A percentile compares a stretch with the other conserved stretches of the same genome.
These are phyloP conservation scores for Anthrax anthrax DNA, from an alignment of 2,888 invertebrate species.

Conservation along the genomic window DNA sequence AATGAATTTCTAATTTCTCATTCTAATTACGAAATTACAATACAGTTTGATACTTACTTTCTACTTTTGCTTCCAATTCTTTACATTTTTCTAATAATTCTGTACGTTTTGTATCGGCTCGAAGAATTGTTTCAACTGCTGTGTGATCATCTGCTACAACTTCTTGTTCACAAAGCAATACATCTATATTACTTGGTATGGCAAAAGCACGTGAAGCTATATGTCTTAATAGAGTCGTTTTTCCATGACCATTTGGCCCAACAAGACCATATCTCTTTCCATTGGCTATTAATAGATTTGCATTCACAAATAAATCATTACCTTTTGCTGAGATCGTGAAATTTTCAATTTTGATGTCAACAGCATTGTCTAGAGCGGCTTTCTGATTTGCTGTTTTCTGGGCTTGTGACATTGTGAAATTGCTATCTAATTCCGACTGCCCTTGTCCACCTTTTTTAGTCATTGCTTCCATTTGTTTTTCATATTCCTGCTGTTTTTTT, in stretches of 20 bases:
- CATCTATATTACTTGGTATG: slow-evolving; percentile 90
- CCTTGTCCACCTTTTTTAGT: slow-evolving; percentile 80
- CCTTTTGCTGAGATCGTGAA: slow-evolving; percentile 97
- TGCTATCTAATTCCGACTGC: slow-evolving; percentile 77
- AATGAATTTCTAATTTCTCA: neutral
- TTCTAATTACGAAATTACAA: neutral
- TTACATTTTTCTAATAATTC: slow-evolving; percentile 69
- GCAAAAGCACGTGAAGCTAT: slow-evolving; percentile 79
- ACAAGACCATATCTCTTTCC: slow-evolving; percentile 94
- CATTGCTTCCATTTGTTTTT: slow-evolving; percentile 71
- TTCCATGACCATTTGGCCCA: slow-evolving; percentile 98
- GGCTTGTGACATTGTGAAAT: slow-evolving; percentile 86
- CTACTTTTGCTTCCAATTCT: slow-evolving; percentile 59
- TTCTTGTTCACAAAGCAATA: slow-evolving; percentile 95
- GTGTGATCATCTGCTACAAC: slow-evolving; percentile 88
- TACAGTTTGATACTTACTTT: slow-evolving; percentile 20
- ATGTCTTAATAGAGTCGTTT: slow-evolving; percentile 91
- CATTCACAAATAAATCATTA: slow-evolving; percentile 93
- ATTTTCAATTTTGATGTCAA: slow-evolving; percentile 96
- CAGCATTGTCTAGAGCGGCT: slow-evolving; percentile 76
- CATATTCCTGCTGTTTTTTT: slow-evolving; percentile 79
- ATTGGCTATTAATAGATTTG: slow-evolving; percentile 80
- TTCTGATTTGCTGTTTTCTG: slow-evolving; percentile 61
- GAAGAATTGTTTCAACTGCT: slow-evolving; percentile 86
- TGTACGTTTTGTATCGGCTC: slow-evolving; percentile 81